Conservation (phyloP, 2,888 invertebrate genomes). For the Balanococcus diminutus region DNA sequence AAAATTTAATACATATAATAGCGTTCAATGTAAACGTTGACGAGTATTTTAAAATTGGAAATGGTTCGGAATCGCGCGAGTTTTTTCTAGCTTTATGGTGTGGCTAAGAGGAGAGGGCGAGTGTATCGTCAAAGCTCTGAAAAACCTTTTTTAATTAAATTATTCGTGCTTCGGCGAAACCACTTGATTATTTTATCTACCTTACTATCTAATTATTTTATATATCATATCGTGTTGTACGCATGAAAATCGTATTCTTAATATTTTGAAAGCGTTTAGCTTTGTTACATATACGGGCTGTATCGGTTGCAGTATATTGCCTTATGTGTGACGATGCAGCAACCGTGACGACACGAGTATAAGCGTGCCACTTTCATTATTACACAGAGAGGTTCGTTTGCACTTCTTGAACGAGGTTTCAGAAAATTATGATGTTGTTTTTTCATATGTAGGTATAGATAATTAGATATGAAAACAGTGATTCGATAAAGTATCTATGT, state of each 20-base stretch:
- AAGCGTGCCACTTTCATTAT: no score
- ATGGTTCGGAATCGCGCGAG: background rate
- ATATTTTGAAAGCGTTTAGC: conserved; percentile 3
- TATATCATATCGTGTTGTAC: background rate
- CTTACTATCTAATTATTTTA: conserved; percentile 19
- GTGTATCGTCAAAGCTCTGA: conserved; percentile 10
- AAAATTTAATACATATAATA: conserved; percentile 37
- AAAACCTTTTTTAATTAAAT: conserved; percentile 41
- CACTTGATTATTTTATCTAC: conserved; percentile 10
- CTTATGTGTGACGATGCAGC: background rate
- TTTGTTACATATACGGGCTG: background rate
- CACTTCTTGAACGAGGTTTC: no score
- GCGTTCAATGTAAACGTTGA: conserved; percentile 24
- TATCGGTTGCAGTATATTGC: background rate
- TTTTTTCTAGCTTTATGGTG: conserved; percentile 6
- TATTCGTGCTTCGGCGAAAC: conserved; percentile 25
- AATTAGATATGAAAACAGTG: no score
- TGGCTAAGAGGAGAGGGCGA: background rate
- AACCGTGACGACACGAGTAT: background rate
- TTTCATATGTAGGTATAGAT: no score
- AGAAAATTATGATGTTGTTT: no score
- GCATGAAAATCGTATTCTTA: background rate
- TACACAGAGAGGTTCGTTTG: background rate
- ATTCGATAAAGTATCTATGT: no score
- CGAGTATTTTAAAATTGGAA: conserved; percentile 11